Evolutionary conservation across 1,140 invertebrate species (phyloP).

Genomic region (Anastrepha ludens): DNA sequence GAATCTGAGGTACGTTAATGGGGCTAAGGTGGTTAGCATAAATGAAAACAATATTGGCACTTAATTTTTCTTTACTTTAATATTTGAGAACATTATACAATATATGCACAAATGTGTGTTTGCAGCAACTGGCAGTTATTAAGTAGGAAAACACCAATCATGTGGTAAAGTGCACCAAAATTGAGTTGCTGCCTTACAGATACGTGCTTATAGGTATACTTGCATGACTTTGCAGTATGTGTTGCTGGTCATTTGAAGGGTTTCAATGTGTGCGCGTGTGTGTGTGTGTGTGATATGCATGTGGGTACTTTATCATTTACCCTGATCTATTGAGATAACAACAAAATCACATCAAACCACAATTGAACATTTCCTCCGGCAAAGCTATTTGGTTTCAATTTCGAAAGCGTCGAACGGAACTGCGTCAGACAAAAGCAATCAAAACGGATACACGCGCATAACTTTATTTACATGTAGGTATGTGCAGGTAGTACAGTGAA

Average conservation of each 20-base stretch:
- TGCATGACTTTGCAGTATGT: background rate
- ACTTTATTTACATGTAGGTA: no score
- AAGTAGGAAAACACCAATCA: background rate
- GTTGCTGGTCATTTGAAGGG: no score
- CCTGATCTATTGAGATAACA: background rate
- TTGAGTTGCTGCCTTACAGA: background rate
- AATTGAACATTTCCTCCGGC: background rate
- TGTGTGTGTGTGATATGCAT: no score
- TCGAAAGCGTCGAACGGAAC: background rate
- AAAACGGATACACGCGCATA: background rate
- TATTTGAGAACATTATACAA: no score
- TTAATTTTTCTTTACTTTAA: no score
- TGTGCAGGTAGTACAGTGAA: no score
- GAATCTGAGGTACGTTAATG: slow-evolving; percentile 1
- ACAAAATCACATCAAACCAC: background rate
- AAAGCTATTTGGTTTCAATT: slow-evolving; percentile 1
- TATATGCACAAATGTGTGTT: background rate
- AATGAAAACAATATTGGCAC: no score
- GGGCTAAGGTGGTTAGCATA: background rate
- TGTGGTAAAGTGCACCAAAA: slow-evolving; percentile 13
- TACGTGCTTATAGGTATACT: background rate
- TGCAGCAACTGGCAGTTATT: background rate
- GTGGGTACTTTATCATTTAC: no score
- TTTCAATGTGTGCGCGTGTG: no score
- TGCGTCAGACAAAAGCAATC: background rate